Evolutionary conservation across 1,140 invertebrate species (phyloP).

Genomic region (Heliconius melpomene): DNA sequence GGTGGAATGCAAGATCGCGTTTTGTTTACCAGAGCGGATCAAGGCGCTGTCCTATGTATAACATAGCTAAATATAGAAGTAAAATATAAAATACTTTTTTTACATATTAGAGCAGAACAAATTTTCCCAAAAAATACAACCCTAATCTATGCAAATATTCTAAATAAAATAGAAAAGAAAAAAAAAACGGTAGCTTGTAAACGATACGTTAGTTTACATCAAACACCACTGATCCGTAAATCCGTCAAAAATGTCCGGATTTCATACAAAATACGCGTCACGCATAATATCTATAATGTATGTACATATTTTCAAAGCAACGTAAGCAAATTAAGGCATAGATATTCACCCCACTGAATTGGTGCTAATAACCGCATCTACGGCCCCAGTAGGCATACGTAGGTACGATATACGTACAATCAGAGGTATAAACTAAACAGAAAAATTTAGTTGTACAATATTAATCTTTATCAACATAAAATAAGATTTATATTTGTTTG

Average conservation of each 20-base stretch:
- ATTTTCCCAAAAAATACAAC: not conserved
- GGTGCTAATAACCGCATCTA: slow-evolving; percentile 50
- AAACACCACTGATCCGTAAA: slow-evolving; percentile 32
- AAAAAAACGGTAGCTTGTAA: not conserved
- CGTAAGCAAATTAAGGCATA: slow-evolving; percentile 52
- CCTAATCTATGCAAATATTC: not conserved
- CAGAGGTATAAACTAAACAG: slow-evolving; percentile 6
- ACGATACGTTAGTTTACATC: slow-evolving; percentile 22
- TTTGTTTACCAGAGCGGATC: no score
- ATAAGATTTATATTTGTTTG: slow-evolving; percentile 31
- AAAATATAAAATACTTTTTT: no score
- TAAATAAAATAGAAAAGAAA: not conserved
- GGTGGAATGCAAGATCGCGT: no score
- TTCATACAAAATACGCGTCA: slow-evolving; percentile 31
- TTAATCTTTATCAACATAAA: slow-evolving; percentile 6
- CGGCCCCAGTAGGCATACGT: slow-evolving; percentile 17
- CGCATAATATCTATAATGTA: slow-evolving; percentile 44
- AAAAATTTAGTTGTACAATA: not conserved
- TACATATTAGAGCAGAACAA: not conserved
- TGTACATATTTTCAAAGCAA: slow-evolving; percentile 47
- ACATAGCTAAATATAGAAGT: no score
- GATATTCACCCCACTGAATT: slow-evolving; percentile 56
- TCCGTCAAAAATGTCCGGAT: slow-evolving; percentile 29
- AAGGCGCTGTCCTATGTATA: no score
- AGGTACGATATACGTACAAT: slow-evolving; percentile 16